phyloP scores from a whole-genome alignment of 2,888 invertebrate species.

The Rosalia funebris region DNA sequence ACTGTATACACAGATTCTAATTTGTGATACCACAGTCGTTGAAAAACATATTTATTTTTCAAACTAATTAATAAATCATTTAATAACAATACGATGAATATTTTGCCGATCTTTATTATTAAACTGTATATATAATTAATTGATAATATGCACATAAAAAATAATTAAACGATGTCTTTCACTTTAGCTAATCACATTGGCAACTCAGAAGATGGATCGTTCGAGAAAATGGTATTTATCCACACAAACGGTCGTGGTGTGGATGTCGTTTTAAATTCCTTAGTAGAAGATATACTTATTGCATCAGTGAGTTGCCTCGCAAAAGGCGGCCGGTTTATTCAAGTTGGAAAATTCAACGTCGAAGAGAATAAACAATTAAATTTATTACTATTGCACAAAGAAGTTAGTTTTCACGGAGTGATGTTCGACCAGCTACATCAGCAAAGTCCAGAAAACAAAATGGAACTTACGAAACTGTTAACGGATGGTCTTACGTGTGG shows the following conservation, averaged over 20 bases:
- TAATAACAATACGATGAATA: no score
- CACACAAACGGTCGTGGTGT: constrained; percentile 88
- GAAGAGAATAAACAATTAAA: constrained; percentile 57
- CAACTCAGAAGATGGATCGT: constrained; percentile 83
- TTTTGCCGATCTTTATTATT: no score
- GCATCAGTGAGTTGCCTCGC: constrained; percentile 73
- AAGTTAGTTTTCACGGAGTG: constrained; percentile 81
- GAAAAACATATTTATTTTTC: no score
- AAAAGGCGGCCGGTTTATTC: constrained; percentile 76
- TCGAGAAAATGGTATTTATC: constrained; percentile 84
- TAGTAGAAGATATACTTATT: constrained; percentile 83
- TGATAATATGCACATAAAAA: no score
- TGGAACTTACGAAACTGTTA: constrained; percentile 7
- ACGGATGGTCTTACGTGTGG: constrained; percentile 28
- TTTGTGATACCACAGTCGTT: no score
- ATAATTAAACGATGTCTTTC: no score
- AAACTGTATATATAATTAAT: no score
- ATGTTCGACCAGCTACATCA: constrained; percentile 70
- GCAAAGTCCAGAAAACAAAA: constrained; percentile 28
- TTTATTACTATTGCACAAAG: constrained; percentile 76
- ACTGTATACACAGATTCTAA: no score
- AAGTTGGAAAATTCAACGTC: constrained; percentile 66
- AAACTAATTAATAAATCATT: no score
- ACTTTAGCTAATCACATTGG: constrained; percentile 27
- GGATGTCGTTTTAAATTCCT: constrained; percentile 88